These are phyloP conservation scores for Neosilurus mollespiculum DNA, from an alignment of 2,797 vertebrate species.

Conservation along the genomic window DNA sequence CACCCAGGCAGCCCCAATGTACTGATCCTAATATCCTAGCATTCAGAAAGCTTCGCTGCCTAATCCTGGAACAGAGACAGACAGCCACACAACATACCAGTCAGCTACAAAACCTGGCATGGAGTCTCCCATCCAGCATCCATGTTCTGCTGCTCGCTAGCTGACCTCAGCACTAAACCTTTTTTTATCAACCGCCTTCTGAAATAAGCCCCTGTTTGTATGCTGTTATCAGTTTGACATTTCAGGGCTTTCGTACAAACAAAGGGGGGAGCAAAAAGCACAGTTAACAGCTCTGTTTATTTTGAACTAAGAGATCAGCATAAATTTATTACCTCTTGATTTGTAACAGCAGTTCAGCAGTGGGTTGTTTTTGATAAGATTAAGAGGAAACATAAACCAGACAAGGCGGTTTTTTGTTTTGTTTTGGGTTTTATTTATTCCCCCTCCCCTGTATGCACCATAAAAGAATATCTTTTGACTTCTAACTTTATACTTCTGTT, in stretches of 20 bases:
- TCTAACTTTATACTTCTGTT: conserved; percentile 34
- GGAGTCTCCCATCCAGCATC: conserved; percentile 62
- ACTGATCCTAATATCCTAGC: conserved; percentile 82
- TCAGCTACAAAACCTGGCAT: conserved; percentile 73
- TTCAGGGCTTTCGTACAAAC: conserved; percentile 43
- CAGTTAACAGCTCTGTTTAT: conserved; percentile 37
- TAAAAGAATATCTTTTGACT: not conserved
- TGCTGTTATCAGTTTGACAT: conserved; percentile 52
- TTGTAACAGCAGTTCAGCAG: conserved; percentile 31
- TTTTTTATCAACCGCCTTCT: conserved; percentile 27
- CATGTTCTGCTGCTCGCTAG: conserved; percentile 12
- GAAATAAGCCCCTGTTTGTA: conserved; percentile 41
- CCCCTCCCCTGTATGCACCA: not conserved
- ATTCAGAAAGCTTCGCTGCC: conserved; percentile 71
- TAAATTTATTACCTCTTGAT: conserved; percentile 37
- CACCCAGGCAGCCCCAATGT: conserved; percentile 83
- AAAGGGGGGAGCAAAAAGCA: conserved; percentile 22
- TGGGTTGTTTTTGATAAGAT: conserved; percentile 32
- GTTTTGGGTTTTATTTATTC: not conserved
- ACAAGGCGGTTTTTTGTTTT: not conserved
- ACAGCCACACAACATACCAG: conserved; percentile 67
- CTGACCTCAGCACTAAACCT: conserved; percentile 38
- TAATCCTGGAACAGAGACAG: conserved; percentile 81
- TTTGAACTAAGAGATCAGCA: conserved; percentile 31
- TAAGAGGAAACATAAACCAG: conserved; percentile 9